Base-by-base conservation (phyloP, 2,113 vertebrate species). In the Ageneiosus marmoratus region DNA sequence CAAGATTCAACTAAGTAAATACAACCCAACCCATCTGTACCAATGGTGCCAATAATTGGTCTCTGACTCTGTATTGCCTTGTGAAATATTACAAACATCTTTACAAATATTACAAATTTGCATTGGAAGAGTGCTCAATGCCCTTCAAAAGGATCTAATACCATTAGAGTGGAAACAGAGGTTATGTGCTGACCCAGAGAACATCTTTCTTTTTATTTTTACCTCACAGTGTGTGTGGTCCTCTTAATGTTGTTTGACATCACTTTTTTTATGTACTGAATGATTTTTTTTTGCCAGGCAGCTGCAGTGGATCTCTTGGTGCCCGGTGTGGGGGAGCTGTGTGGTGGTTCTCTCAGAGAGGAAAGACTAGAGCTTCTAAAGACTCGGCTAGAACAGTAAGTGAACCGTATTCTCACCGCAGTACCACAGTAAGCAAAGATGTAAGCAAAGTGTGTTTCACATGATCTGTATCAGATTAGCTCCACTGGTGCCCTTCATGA, bases 251-350 rank as follows among this genome's bases (percentile, higher is more conserved):
- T 53, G 5, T 55, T 86, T 65, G 15, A 55, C 79, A 72, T 87
- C 72, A 85, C 10, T 12, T 87, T 82, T n/a, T 87, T 86, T 10
- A 72, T 44, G 76, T 5, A 20, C 9, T 53, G 12, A 22, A 20
- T 46, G 37, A 41, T 41, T 41, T 41, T 41, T 78, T 80, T 55
- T 78, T 78, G 13, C 20, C 86, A 99, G 98, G 97, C 95, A 60
- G 95, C 98, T 86, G 97, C 98, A 50, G 96, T 98, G 85, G 98
- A 99, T 89, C 97, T 99, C 22, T 94, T 99, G 0, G 95, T 98
- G 81, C 97, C 98, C 63, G 96, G 94, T 83, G 90, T 98, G 32
- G 98, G 98, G 73, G 98, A 99, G 88, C 89, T 99, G 79, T 98
- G 95, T 76, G 98, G 98, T 84, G 98, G 97, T 80, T 96, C 97